phyloP scores from a whole-genome alignment of 1,140 invertebrate genomes.

The Bombus difficillimus region DNA sequence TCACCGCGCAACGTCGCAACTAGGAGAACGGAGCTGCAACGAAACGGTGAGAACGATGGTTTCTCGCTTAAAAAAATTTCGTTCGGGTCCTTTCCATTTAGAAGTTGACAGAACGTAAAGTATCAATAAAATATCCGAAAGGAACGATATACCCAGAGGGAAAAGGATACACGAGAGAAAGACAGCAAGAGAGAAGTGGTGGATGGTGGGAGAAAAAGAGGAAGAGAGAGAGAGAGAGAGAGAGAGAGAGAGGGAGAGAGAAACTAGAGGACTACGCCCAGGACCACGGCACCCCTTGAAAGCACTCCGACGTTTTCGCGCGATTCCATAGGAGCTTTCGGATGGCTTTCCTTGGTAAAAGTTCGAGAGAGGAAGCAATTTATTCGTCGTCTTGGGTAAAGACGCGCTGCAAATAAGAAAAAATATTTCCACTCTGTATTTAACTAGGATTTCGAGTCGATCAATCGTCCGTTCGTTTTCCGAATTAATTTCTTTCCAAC shows the following conservation, averaged over 20 bases:
- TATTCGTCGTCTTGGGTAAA: slow-evolving; percentile 68
- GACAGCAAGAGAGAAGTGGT: neutral
- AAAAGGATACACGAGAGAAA: neutral
- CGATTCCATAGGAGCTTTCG: slow-evolving; percentile 67
- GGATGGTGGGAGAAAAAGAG: neutral
- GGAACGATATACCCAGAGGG: neutral
- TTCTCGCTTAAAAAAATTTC: neutral
- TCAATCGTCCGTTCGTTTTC: slow-evolving; percentile 42
- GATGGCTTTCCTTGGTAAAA: slow-evolving; percentile 67
- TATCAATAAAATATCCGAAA: slow-evolving; percentile 19
- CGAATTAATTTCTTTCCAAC: slow-evolving; percentile 22
- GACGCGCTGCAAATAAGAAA: slow-evolving; percentile 36
- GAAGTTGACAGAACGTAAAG: neutral
- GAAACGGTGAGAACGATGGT: neutral
- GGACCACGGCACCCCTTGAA: slow-evolving; percentile 59
- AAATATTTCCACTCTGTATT: slow-evolving; percentile 60
- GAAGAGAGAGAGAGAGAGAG: slow-evolving; percentile 5
- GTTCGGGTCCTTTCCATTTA: neutral
- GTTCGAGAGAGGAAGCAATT: slow-evolving; percentile 70
- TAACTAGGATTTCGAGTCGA: slow-evolving; percentile 46
- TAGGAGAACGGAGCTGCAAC: neutral
- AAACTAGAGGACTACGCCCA: slow-evolving; percentile 68
- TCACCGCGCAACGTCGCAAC: neutral
- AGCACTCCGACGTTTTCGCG: slow-evolving; percentile 67
- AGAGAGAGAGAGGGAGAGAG: slow-evolving; percentile 17